Percentiles rank a stretch among this genome's conserved stretches.
phyloP scores from a whole-genome alignment of 1,140 invertebrate species.

The Leptoteleia sp. region DNA sequence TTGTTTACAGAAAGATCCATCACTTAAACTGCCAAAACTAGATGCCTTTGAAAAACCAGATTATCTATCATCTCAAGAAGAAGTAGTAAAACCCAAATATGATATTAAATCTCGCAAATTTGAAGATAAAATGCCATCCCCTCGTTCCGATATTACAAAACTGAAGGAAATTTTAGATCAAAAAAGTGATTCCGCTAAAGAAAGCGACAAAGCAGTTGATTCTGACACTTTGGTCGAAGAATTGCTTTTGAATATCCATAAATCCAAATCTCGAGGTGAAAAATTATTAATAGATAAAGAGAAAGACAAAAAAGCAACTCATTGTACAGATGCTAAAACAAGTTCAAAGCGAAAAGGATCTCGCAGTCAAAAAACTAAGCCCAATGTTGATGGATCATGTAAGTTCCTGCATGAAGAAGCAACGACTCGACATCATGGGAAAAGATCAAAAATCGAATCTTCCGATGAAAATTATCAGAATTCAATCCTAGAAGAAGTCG shows the following conservation, averaged over 20 bases:
- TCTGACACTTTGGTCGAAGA: conserved; percentile 77
- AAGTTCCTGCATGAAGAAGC: conserved; percentile 67
- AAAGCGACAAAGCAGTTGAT: conserved; percentile 65
- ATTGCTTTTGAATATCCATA: conserved; percentile 68
- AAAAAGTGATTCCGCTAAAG: conserved; percentile 38
- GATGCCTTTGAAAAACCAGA: conserved; percentile 40
- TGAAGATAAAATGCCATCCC: conserved; percentile 77
- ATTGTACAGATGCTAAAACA: conserved; percentile 64
- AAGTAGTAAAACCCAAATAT: conserved; percentile 68
- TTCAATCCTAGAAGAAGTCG: conserved; percentile 70
- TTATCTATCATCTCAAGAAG: conserved; percentile 32
- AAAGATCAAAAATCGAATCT: conserved; percentile 72
- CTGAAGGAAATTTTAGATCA: conserved; percentile 67
- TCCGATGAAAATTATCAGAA: conserved; percentile 70
- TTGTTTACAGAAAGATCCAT: conserved; percentile 58
- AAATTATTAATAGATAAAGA: conserved; percentile 70
- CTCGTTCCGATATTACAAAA: conserved; percentile 69
- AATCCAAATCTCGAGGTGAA: conserved; percentile 60
- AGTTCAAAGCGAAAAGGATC: conserved; percentile 74
- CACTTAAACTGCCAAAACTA: conserved; percentile 39
- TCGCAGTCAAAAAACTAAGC: conserved; percentile 73
- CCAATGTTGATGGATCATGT: conserved; percentile 67
- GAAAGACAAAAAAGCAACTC: conserved; percentile 67
- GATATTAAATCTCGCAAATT: conserved; percentile 76
- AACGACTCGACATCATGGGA: conserved; percentile 67